Evolutionary conservation across 1,140 invertebrate species (phyloP), one percentile per base, ranked within the genome.

Genomic region (Hycleus cichorii): DNA sequence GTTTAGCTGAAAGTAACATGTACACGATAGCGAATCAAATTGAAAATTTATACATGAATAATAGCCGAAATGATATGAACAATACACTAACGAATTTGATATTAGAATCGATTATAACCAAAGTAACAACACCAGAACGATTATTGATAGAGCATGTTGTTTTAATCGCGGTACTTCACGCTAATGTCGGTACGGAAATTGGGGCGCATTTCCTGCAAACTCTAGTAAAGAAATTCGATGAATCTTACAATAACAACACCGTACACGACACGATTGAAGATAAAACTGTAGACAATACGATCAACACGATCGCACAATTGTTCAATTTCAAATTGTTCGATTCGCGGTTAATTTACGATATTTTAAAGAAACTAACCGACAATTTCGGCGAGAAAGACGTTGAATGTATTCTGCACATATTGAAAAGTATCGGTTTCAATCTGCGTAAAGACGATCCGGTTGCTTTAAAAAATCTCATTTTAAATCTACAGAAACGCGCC

Each of bases 241-340:
- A 77, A 11, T 74, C 84, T 63, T 74, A 82, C 10, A 73, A 77
- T 46, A 67, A 69, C 25, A 70, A 79, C 50, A 77, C 4, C 4
- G 4, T 32, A 32, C 27, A 7, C 7, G 7, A 32, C 3, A 32
- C 32, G 7, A 32, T 85, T 9, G 85, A 88, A 64, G 83, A 88
- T 64, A 97, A 97, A 74, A 76, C 82, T 49, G 69, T 94, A n/a
- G 91, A 96, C 66, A 97, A 97, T 77, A 67, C 92, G 1, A 72
- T 93, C 0, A 76, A 88, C 3, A 79, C 95, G 42, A 75, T 97
- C 1, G 82, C 84, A 2, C 85, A 93, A 74, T 75, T 97, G 12
- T 97, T 94, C 69, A 91, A 89, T 72, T 97, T 97, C 70, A 94
- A 94, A 84, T 79, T 91, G 10, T 89, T 86, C 70, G 84, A 89